phyloP scores from a whole-genome alignment of 2,888 invertebrate genomes.

The Thyatira batis region DNA sequence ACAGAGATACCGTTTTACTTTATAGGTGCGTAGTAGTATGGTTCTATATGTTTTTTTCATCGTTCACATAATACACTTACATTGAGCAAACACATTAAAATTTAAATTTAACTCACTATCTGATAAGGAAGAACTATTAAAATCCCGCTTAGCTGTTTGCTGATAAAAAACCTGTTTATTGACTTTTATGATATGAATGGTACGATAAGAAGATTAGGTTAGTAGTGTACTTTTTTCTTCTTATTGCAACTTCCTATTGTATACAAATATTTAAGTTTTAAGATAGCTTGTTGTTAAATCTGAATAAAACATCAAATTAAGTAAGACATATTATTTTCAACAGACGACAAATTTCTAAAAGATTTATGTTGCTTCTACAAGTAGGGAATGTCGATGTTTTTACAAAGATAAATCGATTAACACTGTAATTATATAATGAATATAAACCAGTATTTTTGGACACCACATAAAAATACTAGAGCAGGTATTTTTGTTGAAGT shows the following conservation, averaged over 20 bases:
- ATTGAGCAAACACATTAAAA: constrained; percentile 24
- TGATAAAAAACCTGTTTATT: constrained; percentile 57
- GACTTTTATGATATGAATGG: constrained; percentile 30
- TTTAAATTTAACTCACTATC: constrained; percentile 48
- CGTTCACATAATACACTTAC: background rate
- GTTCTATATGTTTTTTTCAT: too few relatives aligned
- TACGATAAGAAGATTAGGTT: constrained; percentile 37
- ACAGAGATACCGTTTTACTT: too few relatives aligned
- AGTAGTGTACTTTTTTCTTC: constrained; percentile 2
- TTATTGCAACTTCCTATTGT: background rate
- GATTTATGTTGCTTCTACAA: too few relatives aligned
- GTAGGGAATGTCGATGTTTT: too few relatives aligned
- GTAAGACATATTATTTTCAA: too few relatives aligned
- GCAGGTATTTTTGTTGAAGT: too few relatives aligned
- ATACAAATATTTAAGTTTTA: background rate
- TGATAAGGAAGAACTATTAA: constrained; percentile 51
- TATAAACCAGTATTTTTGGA: too few relatives aligned
- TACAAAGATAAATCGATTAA: too few relatives aligned
- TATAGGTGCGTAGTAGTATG: too few relatives aligned
- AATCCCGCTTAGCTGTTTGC: constrained; percentile 38
- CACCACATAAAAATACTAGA: background rate
- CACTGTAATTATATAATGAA: too few relatives aligned
- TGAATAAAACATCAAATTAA: too few relatives aligned
- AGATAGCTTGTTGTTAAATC: background rate
- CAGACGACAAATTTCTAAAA: too few relatives aligned